These are phyloP conservation scores for Atta cephalotes DNA, from an alignment of 1,140 invertebrate species.

Conservation along the genomic window DNA sequence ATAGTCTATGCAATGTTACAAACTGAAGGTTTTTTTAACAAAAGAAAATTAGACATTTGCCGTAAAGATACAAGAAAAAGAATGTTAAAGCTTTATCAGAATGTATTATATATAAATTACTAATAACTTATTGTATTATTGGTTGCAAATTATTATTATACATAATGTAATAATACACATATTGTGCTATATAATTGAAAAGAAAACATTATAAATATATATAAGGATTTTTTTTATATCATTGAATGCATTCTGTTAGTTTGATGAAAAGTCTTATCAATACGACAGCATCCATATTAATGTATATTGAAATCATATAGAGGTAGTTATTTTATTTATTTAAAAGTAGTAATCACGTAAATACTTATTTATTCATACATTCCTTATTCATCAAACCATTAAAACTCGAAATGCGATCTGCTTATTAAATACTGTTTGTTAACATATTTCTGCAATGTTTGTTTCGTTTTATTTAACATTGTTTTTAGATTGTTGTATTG, in stretches of 20 bases:
- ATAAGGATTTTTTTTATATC: conserved; percentile 10
- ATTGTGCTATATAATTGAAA: conserved; percentile 15
- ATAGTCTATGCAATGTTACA: conserved; percentile 54
- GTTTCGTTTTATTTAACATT: conserved; percentile 38
- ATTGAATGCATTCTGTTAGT: conserved; percentile 4
- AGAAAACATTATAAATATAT: conserved; percentile 1
- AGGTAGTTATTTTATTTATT: conserved; percentile 28
- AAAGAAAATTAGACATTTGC: conserved; percentile 19
- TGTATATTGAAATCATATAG: neutral
- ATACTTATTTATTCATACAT: conserved; percentile 68
- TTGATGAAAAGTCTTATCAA: conserved; percentile 1
- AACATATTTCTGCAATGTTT: conserved; percentile 4
- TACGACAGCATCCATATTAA: neutral
- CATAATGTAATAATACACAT: conserved; percentile 19
- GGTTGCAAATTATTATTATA: conserved; percentile 43
- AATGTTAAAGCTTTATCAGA: conserved; percentile 31
- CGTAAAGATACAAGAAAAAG: conserved; percentile 34
- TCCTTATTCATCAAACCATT: conserved; percentile 49
- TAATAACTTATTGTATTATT: conserved; percentile 27
- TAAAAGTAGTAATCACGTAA: conserved; percentile 12
- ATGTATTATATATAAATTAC: neutral
- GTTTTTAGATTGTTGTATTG: conserved; percentile 28
- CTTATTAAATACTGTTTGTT: conserved; percentile 25
- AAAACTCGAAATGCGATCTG: conserved; percentile 24
- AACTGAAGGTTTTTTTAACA: conserved; percentile 22